These are phyloP conservation scores for Sarcoramphus papa DNA, from an alignment of 2,797 vertebrate genomes.

Conservation along the genomic window DNA sequence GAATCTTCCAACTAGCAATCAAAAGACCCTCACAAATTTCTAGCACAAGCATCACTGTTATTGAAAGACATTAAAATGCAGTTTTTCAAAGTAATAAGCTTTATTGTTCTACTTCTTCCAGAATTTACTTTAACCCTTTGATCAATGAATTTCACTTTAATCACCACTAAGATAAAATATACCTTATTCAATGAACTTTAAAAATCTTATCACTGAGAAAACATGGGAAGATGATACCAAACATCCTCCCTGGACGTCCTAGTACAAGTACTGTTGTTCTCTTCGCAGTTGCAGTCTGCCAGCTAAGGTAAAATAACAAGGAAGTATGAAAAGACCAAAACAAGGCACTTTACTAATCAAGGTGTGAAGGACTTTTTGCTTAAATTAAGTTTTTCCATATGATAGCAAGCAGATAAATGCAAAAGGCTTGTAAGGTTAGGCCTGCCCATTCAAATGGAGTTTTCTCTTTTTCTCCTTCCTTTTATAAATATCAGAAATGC, in stretches of 20 bases:
- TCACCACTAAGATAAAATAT: background rate
- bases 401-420: background rate
- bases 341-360: background rate
- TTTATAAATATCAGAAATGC: slow-evolving; percentile 23
- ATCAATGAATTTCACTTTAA: background rate
- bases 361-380: background rate
- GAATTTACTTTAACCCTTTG: background rate
- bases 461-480: background rate
- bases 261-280: background rate
- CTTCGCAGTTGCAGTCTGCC: background rate
- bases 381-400: background rate
- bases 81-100: background rate
- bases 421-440: background rate
- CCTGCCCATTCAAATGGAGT: background rate
- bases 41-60: background rate
- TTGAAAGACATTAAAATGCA: background rate
- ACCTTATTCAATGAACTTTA: background rate
- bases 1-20: background rate
- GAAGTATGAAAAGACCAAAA: background rate
- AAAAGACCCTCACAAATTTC: background rate
- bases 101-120: background rate
- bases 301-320: background rate
- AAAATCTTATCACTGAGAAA: background rate
- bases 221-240: background rate
- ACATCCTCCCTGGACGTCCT: background rate